Conservation (phyloP, 2,113 vertebrate species). For the Spermophilus dauricus region DNA sequence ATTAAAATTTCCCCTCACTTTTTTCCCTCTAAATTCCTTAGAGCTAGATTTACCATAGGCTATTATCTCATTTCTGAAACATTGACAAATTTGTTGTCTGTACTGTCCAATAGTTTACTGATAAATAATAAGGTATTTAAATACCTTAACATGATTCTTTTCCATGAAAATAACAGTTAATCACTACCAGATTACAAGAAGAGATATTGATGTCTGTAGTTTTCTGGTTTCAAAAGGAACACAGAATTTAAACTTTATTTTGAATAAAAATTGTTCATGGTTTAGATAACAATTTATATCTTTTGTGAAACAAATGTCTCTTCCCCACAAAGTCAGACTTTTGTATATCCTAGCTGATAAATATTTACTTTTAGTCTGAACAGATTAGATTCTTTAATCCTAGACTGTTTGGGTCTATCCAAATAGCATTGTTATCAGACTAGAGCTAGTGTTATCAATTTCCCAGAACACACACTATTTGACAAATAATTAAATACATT, state of each 20-base stretch:
- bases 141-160: conserved; percentile 15
- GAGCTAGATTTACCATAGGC: not conserved
- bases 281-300: conserved; percentile 81
- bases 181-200: not conserved
- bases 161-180: conserved; percentile 31
- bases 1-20: conserved; percentile 45
- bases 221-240: conserved; percentile 71
- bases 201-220: not conserved
- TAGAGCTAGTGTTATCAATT: conserved; percentile 71
- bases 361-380: conserved; percentile 86
- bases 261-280: conserved; percentile 69
- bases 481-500: conserved; percentile 59
- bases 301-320: conserved; percentile 80
- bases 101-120: not conserved
- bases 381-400: conserved; percentile 83
- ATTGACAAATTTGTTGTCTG: conserved; percentile 7
- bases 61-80: conserved; percentile 37
- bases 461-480: conserved; percentile 39
- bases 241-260: conserved; percentile 61
- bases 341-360: conserved; percentile 83
- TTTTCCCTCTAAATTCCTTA: not conserved
- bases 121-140: not conserved
- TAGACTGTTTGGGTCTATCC: conserved; percentile 79
- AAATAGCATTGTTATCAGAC: conserved; percentile 77
- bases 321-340: conserved; percentile 74